Conservation (phyloP, 2,113 vertebrate species). For the Cyprinodon brontotheroides region DNA sequence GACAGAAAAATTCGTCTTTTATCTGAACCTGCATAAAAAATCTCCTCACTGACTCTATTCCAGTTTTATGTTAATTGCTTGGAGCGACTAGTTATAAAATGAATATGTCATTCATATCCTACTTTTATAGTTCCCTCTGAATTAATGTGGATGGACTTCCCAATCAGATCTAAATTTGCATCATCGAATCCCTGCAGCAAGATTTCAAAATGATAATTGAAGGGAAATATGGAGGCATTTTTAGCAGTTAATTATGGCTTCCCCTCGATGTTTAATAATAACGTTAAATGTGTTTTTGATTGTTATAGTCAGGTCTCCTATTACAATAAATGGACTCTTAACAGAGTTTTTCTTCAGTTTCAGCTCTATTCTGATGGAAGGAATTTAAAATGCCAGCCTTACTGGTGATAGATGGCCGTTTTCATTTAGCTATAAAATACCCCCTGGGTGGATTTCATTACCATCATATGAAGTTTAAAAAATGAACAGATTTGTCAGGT, state of each 20-base stretch:
- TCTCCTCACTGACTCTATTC: not conserved
- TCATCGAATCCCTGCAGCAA: constrained; percentile 8
- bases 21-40: not conserved
- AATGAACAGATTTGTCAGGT: not conserved
- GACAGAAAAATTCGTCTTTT: not conserved
- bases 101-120: constrained; percentile 6
- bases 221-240: constrained; percentile 2
- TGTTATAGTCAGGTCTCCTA: not conserved
- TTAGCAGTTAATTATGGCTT: not conserved
- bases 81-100: constrained; percentile 12
- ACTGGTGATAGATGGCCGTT: not conserved
- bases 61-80: not conserved
- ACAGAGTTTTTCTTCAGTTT: not conserved
- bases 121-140: not conserved
- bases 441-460: constrained; percentile 3
- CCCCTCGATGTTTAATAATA: not conserved
- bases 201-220: constrained; percentile 3
- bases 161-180: not conserved
- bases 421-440: not conserved
- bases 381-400: not conserved
- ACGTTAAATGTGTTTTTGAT: not conserved
- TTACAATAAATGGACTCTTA: not conserved
- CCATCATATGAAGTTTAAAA: not conserved
- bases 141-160: not conserved
- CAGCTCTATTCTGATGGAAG: not conserved